A percentile compares a stretch with the other conserved stretches of the same genome.
Conservation (phyloP, 2,113 vertebrate genomes). For the Tonatia bakeri region DNA sequence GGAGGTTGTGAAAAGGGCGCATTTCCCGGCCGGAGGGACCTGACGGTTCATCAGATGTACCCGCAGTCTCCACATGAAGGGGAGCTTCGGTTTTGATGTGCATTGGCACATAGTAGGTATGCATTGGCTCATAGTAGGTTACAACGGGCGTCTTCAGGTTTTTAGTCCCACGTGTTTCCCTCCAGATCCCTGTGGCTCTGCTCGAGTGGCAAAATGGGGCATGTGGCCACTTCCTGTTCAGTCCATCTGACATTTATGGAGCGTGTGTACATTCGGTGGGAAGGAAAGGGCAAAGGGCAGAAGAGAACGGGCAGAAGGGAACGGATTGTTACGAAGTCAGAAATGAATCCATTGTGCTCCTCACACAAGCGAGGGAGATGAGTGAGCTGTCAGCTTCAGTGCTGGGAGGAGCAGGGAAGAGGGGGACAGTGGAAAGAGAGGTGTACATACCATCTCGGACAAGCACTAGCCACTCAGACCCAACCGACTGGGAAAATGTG, state of each 20-base stretch:
- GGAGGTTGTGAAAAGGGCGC: no score
- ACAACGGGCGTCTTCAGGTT: rapidly evolving
- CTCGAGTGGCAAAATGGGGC: no score
- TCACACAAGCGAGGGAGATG: neutral
- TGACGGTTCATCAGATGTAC: no score
- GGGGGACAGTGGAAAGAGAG: neutral
- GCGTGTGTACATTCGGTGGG: no score
- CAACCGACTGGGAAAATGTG: neutral
- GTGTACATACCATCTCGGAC: neutral
- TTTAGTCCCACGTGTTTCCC: rapidly evolving
- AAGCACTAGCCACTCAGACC: neutral
- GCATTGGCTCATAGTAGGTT: no score
- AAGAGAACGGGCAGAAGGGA: neutral
- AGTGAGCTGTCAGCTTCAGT: rapidly evolving
- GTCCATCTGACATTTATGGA: rapidly evolving
- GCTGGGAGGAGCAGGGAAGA: neutral
- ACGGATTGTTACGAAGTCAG: neutral
- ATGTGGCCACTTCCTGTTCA: neutral
- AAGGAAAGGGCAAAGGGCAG: neutral
- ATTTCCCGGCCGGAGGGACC: neutral
- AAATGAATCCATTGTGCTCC: no score
- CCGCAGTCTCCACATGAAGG: neutral
- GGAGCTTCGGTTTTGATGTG: neutral
- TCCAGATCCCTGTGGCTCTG: no score
- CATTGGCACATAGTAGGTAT: no score